Evolutionary conservation across 2,113 vertebrate genomes (phyloP).

Genomic region (Pheucticus melanocephalus): DNA sequence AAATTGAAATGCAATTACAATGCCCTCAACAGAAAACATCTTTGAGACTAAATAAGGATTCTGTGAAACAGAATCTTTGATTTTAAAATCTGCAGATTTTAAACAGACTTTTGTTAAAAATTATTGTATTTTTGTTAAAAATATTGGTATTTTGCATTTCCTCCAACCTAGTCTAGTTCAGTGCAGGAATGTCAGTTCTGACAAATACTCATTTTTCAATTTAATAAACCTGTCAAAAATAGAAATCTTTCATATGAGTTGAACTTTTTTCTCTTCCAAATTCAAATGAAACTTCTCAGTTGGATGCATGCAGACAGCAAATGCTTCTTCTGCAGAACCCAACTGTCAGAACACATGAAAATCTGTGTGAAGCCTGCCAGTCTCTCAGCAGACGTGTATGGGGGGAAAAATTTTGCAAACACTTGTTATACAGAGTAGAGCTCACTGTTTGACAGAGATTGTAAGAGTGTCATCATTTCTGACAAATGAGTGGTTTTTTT

Average conservation of each 20-base stretch:
- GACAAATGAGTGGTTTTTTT: background rate
- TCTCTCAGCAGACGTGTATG: background rate
- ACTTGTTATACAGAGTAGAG: background rate
- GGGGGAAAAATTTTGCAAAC: background rate
- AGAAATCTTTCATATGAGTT: background rate
- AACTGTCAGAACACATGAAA: background rate
- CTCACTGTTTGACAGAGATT: background rate
- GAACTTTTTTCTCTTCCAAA: background rate
- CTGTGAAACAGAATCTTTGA: background rate
- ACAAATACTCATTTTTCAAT: background rate
- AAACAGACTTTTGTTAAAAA: background rate
- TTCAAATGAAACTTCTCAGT: background rate
- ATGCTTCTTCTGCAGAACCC: background rate
- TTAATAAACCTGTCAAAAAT: background rate
- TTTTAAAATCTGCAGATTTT: background rate
- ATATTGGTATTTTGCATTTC: background rate
- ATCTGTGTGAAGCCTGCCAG: background rate
- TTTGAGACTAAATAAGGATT: background rate
- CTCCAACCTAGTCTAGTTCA: background rate
- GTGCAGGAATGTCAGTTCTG: background rate
- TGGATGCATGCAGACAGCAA: background rate
- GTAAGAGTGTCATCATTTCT: background rate
- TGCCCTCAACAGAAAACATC: background rate
- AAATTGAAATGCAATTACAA: background rate
- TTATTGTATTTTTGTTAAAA: background rate